phyloP scores from a whole-genome alignment of 2,113 vertebrate genomes.

The Macquaria australasica region DNA sequence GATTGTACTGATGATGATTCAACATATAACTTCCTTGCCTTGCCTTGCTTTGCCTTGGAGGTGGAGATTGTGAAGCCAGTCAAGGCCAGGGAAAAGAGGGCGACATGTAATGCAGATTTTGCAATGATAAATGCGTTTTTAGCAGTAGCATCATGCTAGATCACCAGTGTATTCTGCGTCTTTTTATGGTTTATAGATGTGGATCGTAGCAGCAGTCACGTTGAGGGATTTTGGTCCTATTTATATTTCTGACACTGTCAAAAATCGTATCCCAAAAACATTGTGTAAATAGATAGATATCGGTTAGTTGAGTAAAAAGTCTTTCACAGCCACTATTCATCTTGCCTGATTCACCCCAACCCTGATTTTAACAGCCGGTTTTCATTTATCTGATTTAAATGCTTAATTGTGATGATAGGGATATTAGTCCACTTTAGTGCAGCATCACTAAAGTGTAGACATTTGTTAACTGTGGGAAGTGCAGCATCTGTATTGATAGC shows the following conservation, averaged over 20 bases:
- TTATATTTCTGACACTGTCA: neutral
- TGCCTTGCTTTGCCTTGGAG: too few relatives aligned
- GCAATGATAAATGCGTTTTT: neutral
- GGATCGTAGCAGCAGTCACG: neutral
- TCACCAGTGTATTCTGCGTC: neutral
- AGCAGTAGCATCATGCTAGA: neutral
- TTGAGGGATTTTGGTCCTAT: neutral
- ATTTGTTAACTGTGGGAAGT: constrained; percentile 19
- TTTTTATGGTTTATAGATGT: neutral
- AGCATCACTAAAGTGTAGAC: constrained; percentile 17
- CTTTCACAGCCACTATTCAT: neutral
- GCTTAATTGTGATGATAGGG: constrained; percentile 3
- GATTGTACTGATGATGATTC: too few relatives aligned
- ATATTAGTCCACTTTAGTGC: constrained; percentile 3
- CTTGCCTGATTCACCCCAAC: neutral
- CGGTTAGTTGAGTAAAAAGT: neutral
- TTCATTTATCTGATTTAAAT: neutral
- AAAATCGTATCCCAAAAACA: neutral
- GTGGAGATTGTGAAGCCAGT: neutral
- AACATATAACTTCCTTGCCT: too few relatives aligned
- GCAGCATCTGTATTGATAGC: constrained; percentile 25
- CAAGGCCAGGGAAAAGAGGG: neutral
- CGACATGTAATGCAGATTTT: neutral
- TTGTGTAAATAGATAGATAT: neutral
- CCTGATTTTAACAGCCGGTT: neutral